Evolutionary conservation across 2,797 vertebrate species (phyloP).

Genomic region (Gymnodraco acuticeps): DNA sequence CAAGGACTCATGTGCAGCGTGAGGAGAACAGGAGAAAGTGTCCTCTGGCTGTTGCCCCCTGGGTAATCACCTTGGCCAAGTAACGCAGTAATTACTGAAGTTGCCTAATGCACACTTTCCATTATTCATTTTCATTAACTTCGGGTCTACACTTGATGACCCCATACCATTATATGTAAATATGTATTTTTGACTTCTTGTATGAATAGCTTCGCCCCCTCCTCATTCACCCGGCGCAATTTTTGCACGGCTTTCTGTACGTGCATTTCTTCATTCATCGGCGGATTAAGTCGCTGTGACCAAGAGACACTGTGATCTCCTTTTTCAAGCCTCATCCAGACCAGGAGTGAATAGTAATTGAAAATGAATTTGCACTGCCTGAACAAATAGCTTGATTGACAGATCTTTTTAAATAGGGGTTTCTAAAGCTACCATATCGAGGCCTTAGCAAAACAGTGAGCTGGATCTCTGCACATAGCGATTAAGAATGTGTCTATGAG

Average conservation of each 20-base stretch:
- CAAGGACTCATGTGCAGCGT: slow-evolving; percentile 47
- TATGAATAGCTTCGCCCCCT: slow-evolving; percentile 46
- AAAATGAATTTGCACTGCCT: slow-evolving; percentile 84
- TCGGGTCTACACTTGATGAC: slow-evolving; percentile 59
- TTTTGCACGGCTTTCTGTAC: slow-evolving; percentile 33
- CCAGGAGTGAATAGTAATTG: slow-evolving; percentile 81
- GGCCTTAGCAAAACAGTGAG: slow-evolving; percentile 75
- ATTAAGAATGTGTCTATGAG: slow-evolving; percentile 76
- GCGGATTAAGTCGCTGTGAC: slow-evolving; percentile 80
- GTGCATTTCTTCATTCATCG: slow-evolving; percentile 74
- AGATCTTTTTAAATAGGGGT: slow-evolving; percentile 73
- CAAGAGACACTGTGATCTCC: slow-evolving; percentile 68
- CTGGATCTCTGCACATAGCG: slow-evolving; percentile 76
- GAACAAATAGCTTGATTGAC: slow-evolving; percentile 82
- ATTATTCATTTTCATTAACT: slow-evolving; percentile 81
- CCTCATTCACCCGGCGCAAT: slow-evolving; percentile 40
- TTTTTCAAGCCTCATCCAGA: slow-evolving; percentile 65
- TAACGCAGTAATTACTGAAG: slow-evolving; percentile 70
- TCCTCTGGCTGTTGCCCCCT: slow-evolving; percentile 73
- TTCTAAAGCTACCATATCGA: slow-evolving; percentile 77
- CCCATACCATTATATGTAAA: slow-evolving; percentile 75
- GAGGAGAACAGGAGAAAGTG: slow-evolving; percentile 58
- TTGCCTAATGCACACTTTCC: slow-evolving; percentile 73
- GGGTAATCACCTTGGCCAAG: slow-evolving; percentile 75
- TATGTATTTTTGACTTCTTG: slow-evolving; percentile 74